phyloP scores from a whole-genome alignment of 2,113 vertebrate species.

The Gorsachius goisagi region DNA sequence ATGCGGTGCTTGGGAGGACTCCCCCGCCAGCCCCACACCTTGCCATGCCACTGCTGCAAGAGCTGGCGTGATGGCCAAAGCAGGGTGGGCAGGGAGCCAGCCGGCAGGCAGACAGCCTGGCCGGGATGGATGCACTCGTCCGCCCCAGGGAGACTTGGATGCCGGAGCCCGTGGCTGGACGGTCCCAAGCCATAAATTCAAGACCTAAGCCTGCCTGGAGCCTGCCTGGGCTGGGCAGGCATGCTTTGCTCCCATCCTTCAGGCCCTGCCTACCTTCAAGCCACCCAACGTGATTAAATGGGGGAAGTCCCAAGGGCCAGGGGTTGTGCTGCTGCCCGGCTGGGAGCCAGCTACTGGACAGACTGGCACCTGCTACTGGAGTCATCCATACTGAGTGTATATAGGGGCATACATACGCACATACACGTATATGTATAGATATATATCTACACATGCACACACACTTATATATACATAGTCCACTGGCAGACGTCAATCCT shows the following conservation, averaged over 20 bases:
- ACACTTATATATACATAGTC: neutral
- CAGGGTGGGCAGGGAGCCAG: neutral
- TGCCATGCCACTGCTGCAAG: neutral
- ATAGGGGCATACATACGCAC: neutral
- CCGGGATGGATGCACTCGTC: neutral
- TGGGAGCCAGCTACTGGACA: neutral
- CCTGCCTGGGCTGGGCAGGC: neutral
- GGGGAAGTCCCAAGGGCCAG: neutral
- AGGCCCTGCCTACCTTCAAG: neutral
- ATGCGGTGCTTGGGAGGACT: fast-evolving
- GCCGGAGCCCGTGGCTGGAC: neutral
- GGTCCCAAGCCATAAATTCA: neutral
- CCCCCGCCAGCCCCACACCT: neutral
- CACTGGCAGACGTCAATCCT: neutral
- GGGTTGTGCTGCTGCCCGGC: neutral
- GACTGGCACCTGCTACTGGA: neutral
- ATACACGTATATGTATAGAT: fast-evolving
- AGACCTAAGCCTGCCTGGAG: neutral
- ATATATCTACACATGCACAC: neutral
- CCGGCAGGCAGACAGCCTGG: neutral
- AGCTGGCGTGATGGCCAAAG: neutral
- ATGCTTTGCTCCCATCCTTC: neutral
- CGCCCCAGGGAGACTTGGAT: fast-evolving
- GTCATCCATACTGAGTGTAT: fast-evolving
- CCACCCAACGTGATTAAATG: neutral